Evolutionary conservation across 2,113 vertebrate genomes (phyloP).

Genomic region (Catharus minimus): DNA sequence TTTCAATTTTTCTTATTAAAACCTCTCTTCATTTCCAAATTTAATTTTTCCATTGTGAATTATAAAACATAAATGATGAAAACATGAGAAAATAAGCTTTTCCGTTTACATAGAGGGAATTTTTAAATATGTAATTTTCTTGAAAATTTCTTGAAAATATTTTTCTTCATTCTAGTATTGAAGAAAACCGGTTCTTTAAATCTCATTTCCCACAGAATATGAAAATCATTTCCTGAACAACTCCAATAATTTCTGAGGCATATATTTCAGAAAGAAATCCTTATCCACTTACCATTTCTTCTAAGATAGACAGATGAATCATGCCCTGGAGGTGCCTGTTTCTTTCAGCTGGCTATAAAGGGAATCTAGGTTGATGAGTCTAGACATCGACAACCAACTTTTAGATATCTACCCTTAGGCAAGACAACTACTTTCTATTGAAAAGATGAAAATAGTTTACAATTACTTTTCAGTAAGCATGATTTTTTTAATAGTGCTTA

Average conservation of each 20-base stretch:
- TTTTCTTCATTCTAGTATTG: background rate
- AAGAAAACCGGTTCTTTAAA: background rate
- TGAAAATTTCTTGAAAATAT: background rate
- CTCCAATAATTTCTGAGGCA: background rate
- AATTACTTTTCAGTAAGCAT: conserved; percentile 37
- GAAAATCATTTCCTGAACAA: background rate
- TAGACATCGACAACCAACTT: conserved; percentile 57
- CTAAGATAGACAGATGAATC: conserved; percentile 59
- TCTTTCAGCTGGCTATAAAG: conserved; percentile 60
- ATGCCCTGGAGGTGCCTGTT: conserved; percentile 62
- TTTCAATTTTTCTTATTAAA: background rate
- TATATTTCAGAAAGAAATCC: conserved; percentile 30
- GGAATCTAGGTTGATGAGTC: conserved; percentile 69
- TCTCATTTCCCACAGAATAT: background rate
- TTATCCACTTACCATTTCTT: conserved; percentile 25
- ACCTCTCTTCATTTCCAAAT: background rate
- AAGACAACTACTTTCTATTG: conserved; percentile 26
- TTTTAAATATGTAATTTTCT: background rate
- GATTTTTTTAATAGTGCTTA: background rate
- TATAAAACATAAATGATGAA: background rate
- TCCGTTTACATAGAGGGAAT: background rate
- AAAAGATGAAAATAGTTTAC: conserved; percentile 36
- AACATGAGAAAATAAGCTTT: background rate
- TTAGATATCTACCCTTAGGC: conserved; percentile 49
- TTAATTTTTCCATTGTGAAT: background rate